These are phyloP conservation scores for Gonatopus flavifemur DNA, from an alignment of 1,140 invertebrate species.

Conservation along the genomic window DNA sequence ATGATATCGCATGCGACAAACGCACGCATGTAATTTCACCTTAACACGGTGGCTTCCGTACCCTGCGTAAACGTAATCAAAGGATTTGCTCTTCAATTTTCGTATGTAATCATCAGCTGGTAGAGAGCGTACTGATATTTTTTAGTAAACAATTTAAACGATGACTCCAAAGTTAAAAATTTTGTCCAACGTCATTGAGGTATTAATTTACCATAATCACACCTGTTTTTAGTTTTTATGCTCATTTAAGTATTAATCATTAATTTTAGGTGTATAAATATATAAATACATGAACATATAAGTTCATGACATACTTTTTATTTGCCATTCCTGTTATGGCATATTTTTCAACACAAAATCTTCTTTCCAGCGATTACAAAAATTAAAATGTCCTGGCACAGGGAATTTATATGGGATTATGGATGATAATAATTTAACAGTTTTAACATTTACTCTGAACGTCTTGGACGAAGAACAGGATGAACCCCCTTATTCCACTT, in stretches of 20 bases:
- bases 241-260: too few species aligned
- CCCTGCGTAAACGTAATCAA: too few species aligned
- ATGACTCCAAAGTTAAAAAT: slow-evolving; percentile 45
- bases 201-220: slow-evolving; percentile 25
- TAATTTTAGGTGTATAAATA: neutral
- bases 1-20: too few species aligned
- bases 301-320: neutral
- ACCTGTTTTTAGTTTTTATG: too few species aligned
- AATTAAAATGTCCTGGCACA: slow-evolving; percentile 60
- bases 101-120: too few species aligned
- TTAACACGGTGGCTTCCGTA: too few species aligned
- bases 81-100: too few species aligned
- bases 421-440: slow-evolving; percentile 68
- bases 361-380: slow-evolving; percentile 61
- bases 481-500: slow-evolving; percentile 59
- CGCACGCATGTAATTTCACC: too few species aligned
- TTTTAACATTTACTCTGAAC: slow-evolving; percentile 64
- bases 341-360: neutral
- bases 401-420: slow-evolving; percentile 75
- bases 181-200: slow-evolving; percentile 42
- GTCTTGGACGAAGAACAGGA: slow-evolving; percentile 61
- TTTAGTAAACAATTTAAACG: too few species aligned
- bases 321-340: neutral
- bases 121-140: too few species aligned
- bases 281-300: neutral